phyloP scores from a whole-genome alignment of 2,797 vertebrate species.

The Molossus molossus region DNA sequence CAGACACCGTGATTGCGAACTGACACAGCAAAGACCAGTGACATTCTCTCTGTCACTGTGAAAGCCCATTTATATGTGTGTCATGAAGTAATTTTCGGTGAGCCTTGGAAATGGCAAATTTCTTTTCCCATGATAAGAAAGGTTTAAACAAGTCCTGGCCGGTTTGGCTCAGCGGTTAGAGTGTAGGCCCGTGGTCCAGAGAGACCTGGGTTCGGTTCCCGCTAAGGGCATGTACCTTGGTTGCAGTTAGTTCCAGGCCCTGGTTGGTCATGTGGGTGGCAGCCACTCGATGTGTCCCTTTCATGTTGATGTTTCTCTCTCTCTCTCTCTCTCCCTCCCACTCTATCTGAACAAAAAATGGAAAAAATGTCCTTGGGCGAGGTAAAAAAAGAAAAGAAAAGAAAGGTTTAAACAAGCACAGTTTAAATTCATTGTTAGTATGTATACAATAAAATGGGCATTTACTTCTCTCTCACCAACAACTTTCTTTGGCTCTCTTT shows the following conservation, averaged over 20 bases:
- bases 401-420: background rate
- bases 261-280: too few relatives aligned
- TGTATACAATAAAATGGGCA: background rate
- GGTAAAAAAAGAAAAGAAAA: background rate
- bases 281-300: too few relatives aligned
- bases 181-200: too few relatives aligned
- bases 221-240: too few relatives aligned
- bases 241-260: too few relatives aligned
- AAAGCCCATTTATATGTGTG: background rate
- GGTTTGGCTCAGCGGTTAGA: too few relatives aligned
- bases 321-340: too few relatives aligned
- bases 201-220: too few relatives aligned
- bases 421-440: background rate
- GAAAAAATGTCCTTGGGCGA: too few relatives aligned
- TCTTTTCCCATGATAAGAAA: slow-evolving; percentile 40
- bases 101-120: background rate
- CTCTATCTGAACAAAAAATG: too few relatives aligned
- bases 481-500: background rate
- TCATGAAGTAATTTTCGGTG: slow-evolving; percentile 46
- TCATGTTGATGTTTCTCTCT: too few relatives aligned
- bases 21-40: background rate
- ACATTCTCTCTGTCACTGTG: background rate
- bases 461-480: background rate
- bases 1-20: background rate
- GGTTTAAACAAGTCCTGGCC: background rate